These are phyloP conservation scores for Montipora capricornis DNA, from an alignment of 64 coral and sea anemone genomes.

Conservation along the genomic window DNA sequence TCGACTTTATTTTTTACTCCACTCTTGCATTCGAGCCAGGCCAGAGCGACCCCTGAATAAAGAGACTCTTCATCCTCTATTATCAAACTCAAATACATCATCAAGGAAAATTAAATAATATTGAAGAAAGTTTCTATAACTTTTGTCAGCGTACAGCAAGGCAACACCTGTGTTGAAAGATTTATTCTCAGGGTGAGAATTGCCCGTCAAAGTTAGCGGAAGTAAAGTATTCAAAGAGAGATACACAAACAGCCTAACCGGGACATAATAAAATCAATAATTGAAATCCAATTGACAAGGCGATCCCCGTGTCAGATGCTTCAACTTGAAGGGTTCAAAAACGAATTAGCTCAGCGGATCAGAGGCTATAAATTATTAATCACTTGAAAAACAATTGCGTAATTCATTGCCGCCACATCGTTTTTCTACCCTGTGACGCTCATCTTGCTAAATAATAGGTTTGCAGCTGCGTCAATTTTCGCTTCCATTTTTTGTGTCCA, in stretches of 20 bases:
- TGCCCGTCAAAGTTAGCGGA: conserved; percentile 12
- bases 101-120: conserved; percentile 93
- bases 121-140: conserved; percentile 90
- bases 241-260: conserved; percentile 90
- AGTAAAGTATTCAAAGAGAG: conserved; percentile 57
- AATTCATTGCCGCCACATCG: conserved; percentile 86
- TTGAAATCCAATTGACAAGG: conserved; percentile 80
- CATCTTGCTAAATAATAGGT: conserved; percentile 76
- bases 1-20: background rate
- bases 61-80: conserved; percentile 70
- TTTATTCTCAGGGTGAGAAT: conserved; percentile 87
- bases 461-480: conserved; percentile 92
- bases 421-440: conserved; percentile 82
- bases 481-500: conserved; percentile 91
- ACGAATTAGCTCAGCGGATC: conserved; percentile 79
- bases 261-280: conserved; percentile 85
- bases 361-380: conserved; percentile 78
- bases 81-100: conserved; percentile 94
- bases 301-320: conserved; percentile 49
- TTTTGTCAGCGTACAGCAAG: conserved; percentile 80
- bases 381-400: conserved; percentile 85
- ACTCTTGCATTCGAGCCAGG: conserved; percentile 49
- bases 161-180: conserved; percentile 70
- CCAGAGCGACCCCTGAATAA: conserved; percentile 43
- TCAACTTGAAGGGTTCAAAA: conserved; percentile 31